Percentiles rank a stretch among this genome's conserved stretches.
Conservation (phyloP, 1,140 invertebrate species). For the Bilobella aurantiaca region DNA sequence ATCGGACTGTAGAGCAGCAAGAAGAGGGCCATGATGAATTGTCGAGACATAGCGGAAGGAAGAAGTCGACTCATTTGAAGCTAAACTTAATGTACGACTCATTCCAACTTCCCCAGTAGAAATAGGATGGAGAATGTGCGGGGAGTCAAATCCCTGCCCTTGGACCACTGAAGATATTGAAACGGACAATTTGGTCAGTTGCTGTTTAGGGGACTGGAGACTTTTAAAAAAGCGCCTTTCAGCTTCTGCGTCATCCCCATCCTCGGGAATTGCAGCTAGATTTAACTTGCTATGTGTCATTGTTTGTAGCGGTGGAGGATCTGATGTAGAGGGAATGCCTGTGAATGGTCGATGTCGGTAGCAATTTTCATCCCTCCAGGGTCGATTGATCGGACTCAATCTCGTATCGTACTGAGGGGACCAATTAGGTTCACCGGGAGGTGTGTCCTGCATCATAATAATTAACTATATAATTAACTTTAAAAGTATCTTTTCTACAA, state of each 20-base stretch:
- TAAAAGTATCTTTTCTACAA: background rate
- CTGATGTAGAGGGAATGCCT: background rate
- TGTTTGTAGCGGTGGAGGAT: background rate
- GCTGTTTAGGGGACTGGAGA: slow-evolving; percentile 19
- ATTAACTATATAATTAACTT: too few species aligned
- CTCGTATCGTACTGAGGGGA: slow-evolving; percentile 11
- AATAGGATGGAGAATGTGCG: too few species aligned
- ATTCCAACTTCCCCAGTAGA: slow-evolving; percentile 12
- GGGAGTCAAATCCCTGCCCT: too few species aligned
- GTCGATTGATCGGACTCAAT: slow-evolving; percentile 17
- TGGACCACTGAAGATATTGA: too few species aligned
- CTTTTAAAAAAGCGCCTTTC: slow-evolving; percentile 26
- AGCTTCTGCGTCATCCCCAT: slow-evolving; percentile 18
- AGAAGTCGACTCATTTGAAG: slow-evolving; percentile 47
- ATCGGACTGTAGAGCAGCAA: slow-evolving; percentile 64
- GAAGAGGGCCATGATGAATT: slow-evolving; percentile 67
- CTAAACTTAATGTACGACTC: slow-evolving; percentile 20
- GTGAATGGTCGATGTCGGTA: background rate
- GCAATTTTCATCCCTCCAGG: slow-evolving; percentile 9
- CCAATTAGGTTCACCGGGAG: slow-evolving; percentile 24
- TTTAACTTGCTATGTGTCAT: slow-evolving; percentile 19
- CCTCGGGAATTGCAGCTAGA: slow-evolving; percentile 27
- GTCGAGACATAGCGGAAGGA: slow-evolving; percentile 73
- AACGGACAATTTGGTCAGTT: slow-evolving; percentile 19
- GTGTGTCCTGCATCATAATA: slow-evolving; percentile 18